Percentiles rank a stretch among this genome's conserved stretches.
These are phyloP conservation scores for Paralichthys olivaceus DNA, from an alignment of 2,113 vertebrate species.

Conservation along the genomic window DNA sequence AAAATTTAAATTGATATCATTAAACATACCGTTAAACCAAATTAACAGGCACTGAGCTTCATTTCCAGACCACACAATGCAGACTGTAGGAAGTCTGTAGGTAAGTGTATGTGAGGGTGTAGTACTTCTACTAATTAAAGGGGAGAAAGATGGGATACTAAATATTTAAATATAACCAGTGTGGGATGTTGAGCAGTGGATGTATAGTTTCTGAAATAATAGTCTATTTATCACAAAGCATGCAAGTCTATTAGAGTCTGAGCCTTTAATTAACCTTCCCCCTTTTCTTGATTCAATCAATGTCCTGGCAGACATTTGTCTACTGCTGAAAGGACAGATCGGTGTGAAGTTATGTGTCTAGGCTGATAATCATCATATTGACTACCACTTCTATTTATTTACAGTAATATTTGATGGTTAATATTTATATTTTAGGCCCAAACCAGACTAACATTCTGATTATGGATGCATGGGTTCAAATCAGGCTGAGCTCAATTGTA, in stretches of 20 bases:
- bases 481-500: not conserved
- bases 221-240: constrained; percentile 19
- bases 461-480: not conserved
- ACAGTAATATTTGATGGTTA: not conserved
- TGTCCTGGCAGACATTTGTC: constrained; percentile 18
- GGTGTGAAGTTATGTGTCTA: not conserved
- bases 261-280: constrained; percentile 51
- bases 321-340: constrained; percentile 6
- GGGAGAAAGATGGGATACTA: not conserved
- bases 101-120: no score
- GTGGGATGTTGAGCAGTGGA: not conserved
- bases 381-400: not conserved
- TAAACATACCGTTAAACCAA: constrained; percentile 1
- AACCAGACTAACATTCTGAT: not conserved
- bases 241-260: constrained; percentile 35
- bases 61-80: not conserved
- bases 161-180: not conserved
- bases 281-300: constrained; percentile 33
- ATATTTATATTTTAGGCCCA: not conserved
- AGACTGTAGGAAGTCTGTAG: not conserved
- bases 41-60: not conserved
- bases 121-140: not conserved
- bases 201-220: constrained; percentile 12
- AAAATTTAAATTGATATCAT: not conserved
- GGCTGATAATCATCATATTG: not conserved